Conservation (phyloP, 2,113 vertebrate genomes). For the Corythaixoides concolor region DNA sequence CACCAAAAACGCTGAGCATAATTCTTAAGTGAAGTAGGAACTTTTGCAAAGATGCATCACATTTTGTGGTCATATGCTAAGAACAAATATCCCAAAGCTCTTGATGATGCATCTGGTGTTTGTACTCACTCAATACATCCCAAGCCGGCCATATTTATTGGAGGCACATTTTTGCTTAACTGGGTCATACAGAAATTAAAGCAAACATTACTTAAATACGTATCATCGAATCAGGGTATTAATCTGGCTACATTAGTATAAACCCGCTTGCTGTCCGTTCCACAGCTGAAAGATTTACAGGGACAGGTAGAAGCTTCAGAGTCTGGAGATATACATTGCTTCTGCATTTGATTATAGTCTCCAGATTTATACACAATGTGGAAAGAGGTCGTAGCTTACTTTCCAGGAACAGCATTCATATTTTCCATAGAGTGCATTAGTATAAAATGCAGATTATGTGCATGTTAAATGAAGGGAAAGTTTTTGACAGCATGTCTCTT, state of each 20-base stretch:
- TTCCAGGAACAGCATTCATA: slow-evolving; percentile 55
- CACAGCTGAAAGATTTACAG: slow-evolving; percentile 12
- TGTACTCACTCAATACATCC: slow-evolving; percentile 30
- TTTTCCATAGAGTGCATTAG: slow-evolving; percentile 49
- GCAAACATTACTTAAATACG: neutral
- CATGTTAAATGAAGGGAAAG: slow-evolving; percentile 27
- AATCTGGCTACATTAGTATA: neutral
- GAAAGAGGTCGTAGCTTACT: slow-evolving; percentile 56
- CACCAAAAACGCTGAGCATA: slow-evolving; percentile 16
- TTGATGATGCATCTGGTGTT: slow-evolving; percentile 46
- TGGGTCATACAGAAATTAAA: slow-evolving; percentile 37
- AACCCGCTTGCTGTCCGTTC: slow-evolving; percentile 17
- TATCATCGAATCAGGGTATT: neutral
- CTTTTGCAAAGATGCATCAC: slow-evolving; percentile 36
- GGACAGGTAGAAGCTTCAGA: slow-evolving; percentile 21
- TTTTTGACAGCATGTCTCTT: slow-evolving; percentile 18
- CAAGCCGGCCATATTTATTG: slow-evolving; percentile 50
- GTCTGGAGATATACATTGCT: slow-evolving; percentile 25
- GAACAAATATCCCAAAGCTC: slow-evolving; percentile 57
- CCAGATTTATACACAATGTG: slow-evolving; percentile 60
- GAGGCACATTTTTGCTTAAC: slow-evolving; percentile 61
- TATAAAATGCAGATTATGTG: neutral
- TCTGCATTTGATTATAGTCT: slow-evolving; percentile 72
- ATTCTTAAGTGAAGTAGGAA: slow-evolving; percentile 60
- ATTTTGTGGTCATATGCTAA: slow-evolving; percentile 33